Base-by-base conservation (phyloP, 2,113 vertebrate species). In the Sialia sialis region DNA sequence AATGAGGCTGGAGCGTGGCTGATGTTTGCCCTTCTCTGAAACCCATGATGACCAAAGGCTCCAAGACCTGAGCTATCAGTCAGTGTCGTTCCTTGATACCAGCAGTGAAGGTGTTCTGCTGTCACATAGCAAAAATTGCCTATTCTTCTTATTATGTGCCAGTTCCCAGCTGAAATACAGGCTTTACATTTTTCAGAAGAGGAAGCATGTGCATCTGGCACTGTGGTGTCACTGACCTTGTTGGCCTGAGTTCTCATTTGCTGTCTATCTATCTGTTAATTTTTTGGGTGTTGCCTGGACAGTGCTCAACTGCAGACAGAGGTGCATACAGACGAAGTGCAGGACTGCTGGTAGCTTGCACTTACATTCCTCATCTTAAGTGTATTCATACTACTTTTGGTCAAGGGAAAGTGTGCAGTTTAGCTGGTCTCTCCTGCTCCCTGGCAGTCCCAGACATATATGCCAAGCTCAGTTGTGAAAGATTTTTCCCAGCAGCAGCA, bases 401-500 rank as follows among this genome's bases (percentile, higher is more conserved):
- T 66, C 87, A 91, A 11, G 20, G 69, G 73, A 51, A 83, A 84
- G 17, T 18, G 44, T 83, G 46, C 58, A 55, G 29, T 73, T 85
- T 82, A 84, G 58, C 41, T 59, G 25, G 39, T 86, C 26, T 26
- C 74, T 87, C 84, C 43, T 76, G 13, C 32, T 52, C 60, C 18
- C 59, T 83, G 94, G 74, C 79, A 79, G 34, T 36, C 36, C 29
- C 78, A 90, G 74, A 56, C 23, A 23, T 34, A n/a, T 4, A 64
- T 60, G 89, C 85, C 94, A 96, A 89, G 79, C 17, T 88, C 94
- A 94, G 90, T 72, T 96, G 94, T 83, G 68, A 83, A 92, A 95
- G 95, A 94, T 51, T 84, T 97, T 94, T 95, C 97, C 96, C 96
- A 97, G 96, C 54, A 88, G n/a, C 60, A 85, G 46, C 56, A 7